Conservation (phyloP, 2,888 invertebrate species). For the Dasysyrphus tricinctus region DNA sequence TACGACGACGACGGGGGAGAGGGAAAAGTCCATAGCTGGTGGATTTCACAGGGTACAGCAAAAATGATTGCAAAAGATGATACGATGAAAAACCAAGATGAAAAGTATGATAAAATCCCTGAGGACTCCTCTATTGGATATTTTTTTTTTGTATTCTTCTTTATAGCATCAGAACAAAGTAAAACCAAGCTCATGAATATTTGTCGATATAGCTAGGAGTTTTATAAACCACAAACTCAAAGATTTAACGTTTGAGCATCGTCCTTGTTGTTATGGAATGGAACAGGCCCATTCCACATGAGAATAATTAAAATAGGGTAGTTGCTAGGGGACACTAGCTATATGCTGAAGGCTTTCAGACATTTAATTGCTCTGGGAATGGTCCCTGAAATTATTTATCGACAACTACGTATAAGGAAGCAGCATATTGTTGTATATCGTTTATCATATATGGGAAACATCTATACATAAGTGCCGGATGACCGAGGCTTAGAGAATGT, state of each 20-base stretch:
- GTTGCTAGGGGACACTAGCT: conserved; percentile 52
- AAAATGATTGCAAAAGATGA: conserved; percentile 29
- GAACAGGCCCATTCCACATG: conserved; percentile 14
- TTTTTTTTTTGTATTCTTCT: neutral
- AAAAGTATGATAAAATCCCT: conserved; percentile 26
- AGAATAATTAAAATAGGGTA: conserved; percentile 55
- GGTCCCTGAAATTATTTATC: conserved; percentile 23
- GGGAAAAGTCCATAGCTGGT: conserved; percentile 1
- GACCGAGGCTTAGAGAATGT: neutral
- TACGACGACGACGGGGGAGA: neutral
- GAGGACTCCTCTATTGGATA: conserved; percentile 18
- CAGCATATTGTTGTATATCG: neutral
- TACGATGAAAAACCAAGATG: conserved; percentile 17
- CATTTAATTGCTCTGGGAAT: conserved; percentile 53
- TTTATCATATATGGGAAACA: neutral
- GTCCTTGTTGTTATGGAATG: neutral
- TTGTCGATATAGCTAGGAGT: conserved; percentile 28
- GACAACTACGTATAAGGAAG: neutral
- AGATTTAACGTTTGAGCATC: conserved; percentile 23
- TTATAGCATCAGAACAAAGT: neutral
- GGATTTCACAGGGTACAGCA: neutral
- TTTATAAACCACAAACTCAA: conserved; percentile 31
- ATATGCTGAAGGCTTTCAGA: conserved; percentile 40
- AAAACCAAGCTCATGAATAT: conserved; percentile 34
- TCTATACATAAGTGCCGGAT: neutral